Conservation (phyloP, 1,140 invertebrate species). For the Acyrthosiphon pisum region DNA sequence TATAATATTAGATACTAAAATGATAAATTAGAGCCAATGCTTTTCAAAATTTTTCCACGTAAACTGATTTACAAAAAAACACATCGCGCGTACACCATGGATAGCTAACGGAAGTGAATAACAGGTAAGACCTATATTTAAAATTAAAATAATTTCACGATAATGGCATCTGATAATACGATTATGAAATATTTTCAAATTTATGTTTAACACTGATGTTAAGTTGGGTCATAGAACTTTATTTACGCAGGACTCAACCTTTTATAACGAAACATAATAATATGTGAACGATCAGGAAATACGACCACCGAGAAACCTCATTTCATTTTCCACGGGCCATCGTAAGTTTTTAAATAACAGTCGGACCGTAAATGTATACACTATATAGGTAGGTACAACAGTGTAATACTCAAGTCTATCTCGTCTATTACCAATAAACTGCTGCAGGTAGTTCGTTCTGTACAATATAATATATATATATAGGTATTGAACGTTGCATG, state of each 20-base stretch:
- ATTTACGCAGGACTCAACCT: background rate
- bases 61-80: background rate
- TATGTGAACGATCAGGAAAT: background rate
- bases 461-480: background rate
- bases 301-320: background rate
- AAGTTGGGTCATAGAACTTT: background rate
- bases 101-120: background rate
- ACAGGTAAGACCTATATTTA: background rate
- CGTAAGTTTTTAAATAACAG: constrained; percentile 40
- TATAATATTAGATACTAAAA: background rate
- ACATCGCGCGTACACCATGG: background rate
- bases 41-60: background rate
- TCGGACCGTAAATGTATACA: background rate
- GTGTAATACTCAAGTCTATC: background rate
- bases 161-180: background rate
- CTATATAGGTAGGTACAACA: background rate
- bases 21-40: background rate
- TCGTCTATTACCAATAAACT: constrained; percentile 19
- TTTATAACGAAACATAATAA: background rate
- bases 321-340: background rate
- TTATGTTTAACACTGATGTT: background rate
- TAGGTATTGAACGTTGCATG: background rate
- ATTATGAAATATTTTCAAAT: background rate
- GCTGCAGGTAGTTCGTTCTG: background rate
- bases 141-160: background rate